Conservation (phyloP, 1,140 invertebrate species). For the Pomacea maculata region DNA sequence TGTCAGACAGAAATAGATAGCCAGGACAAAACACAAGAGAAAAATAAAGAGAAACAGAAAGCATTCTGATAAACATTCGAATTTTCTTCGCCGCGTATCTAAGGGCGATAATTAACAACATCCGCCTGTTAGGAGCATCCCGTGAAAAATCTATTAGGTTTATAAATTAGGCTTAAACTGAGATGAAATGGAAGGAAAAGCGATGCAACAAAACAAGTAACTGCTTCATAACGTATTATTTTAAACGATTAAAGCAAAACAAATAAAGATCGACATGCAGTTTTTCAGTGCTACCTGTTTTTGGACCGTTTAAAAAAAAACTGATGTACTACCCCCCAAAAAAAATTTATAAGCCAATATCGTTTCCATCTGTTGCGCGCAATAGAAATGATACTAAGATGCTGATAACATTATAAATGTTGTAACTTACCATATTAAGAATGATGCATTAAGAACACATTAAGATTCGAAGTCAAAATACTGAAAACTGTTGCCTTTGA, state of each 20-base stretch:
- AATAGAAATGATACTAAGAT: neutral
- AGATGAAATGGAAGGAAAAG: too few species aligned
- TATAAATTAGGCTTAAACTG: too few species aligned
- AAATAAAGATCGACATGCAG: too few species aligned
- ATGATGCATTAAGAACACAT: neutral
- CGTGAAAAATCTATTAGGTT: too few species aligned
- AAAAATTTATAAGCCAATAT: neutral
- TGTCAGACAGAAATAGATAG: too few species aligned
- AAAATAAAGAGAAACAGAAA: neutral
- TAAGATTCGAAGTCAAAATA: neutral
- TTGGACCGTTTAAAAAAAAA: neutral
- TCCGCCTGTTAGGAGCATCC: too few species aligned
- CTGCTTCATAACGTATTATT: too few species aligned
- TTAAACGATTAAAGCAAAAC: too few species aligned
- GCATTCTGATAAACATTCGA: neutral
- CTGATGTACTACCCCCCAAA: neutral
- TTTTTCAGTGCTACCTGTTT: too few species aligned
- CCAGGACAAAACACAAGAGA: too few species aligned
- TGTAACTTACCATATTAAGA: neutral
- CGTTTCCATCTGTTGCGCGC: neutral
- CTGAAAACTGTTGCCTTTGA: slow-evolving; percentile 13
- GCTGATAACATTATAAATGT: neutral
- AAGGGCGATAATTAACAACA: too few species aligned
- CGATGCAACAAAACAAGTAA: too few species aligned
- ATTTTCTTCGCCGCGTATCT: neutral